Evolutionary conservation across 1,140 invertebrate genomes (phyloP).

Genomic region (Notospermus geniculatus): DNA sequence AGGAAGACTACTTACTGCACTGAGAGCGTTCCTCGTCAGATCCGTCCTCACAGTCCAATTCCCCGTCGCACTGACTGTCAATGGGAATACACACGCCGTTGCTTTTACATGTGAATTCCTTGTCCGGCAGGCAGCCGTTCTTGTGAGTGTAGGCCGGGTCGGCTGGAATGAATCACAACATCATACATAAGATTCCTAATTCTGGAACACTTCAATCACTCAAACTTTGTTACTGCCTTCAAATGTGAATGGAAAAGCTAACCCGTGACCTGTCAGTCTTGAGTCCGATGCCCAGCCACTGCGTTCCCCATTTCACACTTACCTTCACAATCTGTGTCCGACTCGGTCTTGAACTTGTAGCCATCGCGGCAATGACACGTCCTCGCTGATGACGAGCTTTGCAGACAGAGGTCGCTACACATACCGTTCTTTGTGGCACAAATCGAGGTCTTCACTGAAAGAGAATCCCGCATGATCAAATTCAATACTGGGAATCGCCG

Average conservation of each 20-base stretch:
- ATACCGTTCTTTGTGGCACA: constrained; percentile 53
- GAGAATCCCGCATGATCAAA: no score
- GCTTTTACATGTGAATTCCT: constrained; percentile 28
- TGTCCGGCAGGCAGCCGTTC: constrained; percentile 19
- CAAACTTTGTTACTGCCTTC: no score
- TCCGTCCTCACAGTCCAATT: constrained; percentile 95
- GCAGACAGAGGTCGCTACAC: constrained; percentile 56
- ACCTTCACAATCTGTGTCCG: constrained; percentile 40
- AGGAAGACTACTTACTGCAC: constrained; percentile 8
- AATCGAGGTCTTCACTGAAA: no score
- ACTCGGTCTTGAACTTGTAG: constrained; percentile 30
- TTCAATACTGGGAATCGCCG: no score
- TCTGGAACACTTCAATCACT: no score
- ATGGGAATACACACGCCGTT: constrained; percentile 82
- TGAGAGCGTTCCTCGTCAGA: constrained; percentile 89
- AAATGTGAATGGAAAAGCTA: no score
- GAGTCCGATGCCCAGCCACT: no score
- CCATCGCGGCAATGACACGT: constrained; percentile 64
- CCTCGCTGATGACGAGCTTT: constrained; percentile 27
- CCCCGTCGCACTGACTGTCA: constrained; percentile 86
- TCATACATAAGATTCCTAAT: not conserved
- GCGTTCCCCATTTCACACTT: no score
- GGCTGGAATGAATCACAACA: constrained; percentile 1
- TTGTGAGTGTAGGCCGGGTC: not conserved
- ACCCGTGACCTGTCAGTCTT: no score